These are phyloP conservation scores for Brevimyrus niger DNA, from an alignment of 2,113 vertebrate genomes.

Conservation along the genomic window DNA sequence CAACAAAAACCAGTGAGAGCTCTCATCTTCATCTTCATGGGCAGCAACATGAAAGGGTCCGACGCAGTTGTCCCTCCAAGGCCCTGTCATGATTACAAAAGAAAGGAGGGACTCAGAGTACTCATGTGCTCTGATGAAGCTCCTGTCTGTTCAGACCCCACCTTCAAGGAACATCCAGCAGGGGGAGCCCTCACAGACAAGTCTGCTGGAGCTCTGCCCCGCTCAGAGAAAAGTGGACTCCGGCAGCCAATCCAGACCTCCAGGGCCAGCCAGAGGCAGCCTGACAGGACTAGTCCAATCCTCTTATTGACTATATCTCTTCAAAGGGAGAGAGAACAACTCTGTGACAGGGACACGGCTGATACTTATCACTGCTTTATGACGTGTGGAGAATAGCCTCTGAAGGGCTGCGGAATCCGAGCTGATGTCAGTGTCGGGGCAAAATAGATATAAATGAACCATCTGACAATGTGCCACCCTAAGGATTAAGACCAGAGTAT, in stretches of 20 bases:
- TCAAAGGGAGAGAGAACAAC: neutral
- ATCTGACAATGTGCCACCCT: neutral
- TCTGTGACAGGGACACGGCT: neutral
- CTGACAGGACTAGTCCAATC: neutral
- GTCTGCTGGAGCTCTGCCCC: neutral
- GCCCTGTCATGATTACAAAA: neutral
- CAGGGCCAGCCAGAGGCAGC: neutral
- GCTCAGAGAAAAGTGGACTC: neutral
- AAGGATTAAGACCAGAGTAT: neutral
- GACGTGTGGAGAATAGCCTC: neutral
- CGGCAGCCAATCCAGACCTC: neutral
- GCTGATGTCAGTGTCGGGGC: neutral
- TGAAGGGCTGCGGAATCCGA: neutral
- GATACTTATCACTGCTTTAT: neutral
- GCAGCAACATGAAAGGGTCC: neutral
- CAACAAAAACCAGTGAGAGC: neutral
- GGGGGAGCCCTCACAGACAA: neutral
- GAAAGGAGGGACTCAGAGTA: neutral
- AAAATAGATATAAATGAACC: neutral
- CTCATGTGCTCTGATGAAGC: neutral
- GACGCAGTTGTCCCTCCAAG: neutral
- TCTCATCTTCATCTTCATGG: neutral
- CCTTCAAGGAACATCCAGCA: neutral
- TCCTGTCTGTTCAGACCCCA: neutral
- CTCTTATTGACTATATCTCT: constrained; percentile 4